phyloP scores from a whole-genome alignment of 2,113 vertebrate species.

The Psettodes erumei region DNA sequence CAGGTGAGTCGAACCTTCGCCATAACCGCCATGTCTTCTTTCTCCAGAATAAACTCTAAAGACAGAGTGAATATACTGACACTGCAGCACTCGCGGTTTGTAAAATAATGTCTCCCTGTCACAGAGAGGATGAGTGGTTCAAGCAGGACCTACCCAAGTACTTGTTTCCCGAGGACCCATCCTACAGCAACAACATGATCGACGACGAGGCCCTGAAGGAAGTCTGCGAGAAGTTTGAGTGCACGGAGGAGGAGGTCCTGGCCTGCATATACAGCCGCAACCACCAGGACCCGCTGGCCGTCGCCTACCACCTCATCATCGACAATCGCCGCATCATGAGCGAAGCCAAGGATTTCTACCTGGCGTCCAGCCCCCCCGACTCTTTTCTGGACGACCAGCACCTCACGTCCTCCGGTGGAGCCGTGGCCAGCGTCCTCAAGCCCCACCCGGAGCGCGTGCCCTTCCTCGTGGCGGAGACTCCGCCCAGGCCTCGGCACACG shows the following conservation, averaged over 20 bases:
- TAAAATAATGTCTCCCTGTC: neutral
- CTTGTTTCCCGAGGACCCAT: conserved; percentile 96
- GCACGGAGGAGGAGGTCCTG: conserved; percentile 96
- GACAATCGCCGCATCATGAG: conserved; percentile 99
- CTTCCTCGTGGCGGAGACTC: conserved; percentile 90
- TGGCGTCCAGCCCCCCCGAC: conserved; percentile 96
- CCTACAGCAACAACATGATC: conserved; percentile 96
- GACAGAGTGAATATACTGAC: neutral
- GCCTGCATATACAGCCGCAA: conserved; percentile 93
- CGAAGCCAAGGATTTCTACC: conserved; percentile 98
- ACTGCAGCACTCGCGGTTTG: neutral
- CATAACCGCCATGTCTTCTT: neutral
- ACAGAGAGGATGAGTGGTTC: conserved; percentile 98
- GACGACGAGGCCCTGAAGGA: conserved; percentile 98
- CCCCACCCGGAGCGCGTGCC: conserved; percentile 96
- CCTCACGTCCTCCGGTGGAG: conserved; percentile 71
- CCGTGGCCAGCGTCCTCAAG: conserved; percentile 77
- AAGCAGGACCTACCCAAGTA: conserved; percentile 97
- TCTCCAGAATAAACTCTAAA: neutral
- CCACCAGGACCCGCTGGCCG: conserved; percentile 94
- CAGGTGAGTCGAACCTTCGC: conserved; percentile 82
- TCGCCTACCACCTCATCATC: conserved; percentile 98
- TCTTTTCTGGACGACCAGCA: conserved; percentile 96
- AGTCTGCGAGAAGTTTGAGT: conserved; percentile 98
- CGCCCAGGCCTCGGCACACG: conserved; percentile 90